Evolutionary conservation across 2,888 invertebrate genomes (phyloP), one percentile per base, ranked within the genome.

Genomic region (Drosophila anomelani): DNA sequence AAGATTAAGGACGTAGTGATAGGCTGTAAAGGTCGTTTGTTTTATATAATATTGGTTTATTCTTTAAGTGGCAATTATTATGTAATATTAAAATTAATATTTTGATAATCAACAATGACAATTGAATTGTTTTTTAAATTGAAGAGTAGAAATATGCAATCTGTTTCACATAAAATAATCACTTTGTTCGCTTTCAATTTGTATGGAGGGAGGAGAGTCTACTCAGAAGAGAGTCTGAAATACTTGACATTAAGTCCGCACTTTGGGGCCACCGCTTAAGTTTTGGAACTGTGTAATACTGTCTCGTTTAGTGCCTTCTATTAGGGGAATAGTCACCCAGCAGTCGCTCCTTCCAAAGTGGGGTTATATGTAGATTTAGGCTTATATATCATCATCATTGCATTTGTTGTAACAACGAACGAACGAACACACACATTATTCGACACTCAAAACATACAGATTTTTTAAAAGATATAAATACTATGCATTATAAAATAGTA

Each of bases 31-130:
- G 5, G 34, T 54, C 26, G 41, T 32, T 55, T 79, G 66, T 79
- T 87, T 80, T 75, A 75, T 51, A 79, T 81, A 69, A 80, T 87
- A 85, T 84, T 62, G 53, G 71, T 84, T 84, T 88, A 81, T 84
- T 83, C 71, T 84, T 72, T 84, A 85, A 87, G 85, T 84, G 82
- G 79, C 85, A 84, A 85, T 86, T 88, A 84, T 84, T 88, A 84
- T 84, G 75, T 84, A 84, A 86, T 84, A 88, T 86, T 88, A 88
- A 84, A 84, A 84, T 88, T 81, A 84, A 77, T 84, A 78, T 87
- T 81, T 83, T 87, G 85, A 81, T 88, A 87, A 88, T 89, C 85
- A 84, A 84, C 84, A 88, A 88, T 84, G 84, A 88, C 84, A 85
- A 87, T 88, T 88, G 75, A 88, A 89, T 88, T 85, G 82, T 85